Base-by-base conservation (phyloP, 2,888 invertebrate species). In the Sericinus montela region DNA sequence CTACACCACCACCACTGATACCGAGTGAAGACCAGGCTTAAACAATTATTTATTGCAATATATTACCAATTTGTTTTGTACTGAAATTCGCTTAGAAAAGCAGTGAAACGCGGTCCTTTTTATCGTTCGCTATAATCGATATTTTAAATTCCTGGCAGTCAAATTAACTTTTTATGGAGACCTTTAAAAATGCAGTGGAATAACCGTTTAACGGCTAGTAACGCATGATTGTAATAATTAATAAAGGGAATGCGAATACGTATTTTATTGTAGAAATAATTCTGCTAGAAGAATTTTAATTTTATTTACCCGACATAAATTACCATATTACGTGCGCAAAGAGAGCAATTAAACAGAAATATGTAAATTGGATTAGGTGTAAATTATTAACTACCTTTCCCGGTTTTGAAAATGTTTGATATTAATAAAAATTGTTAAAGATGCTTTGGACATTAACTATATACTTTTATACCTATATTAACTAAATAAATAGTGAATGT, bases 231-330 rank as follows among this genome's bases (percentile, higher is more conserved):
- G 14, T 48, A 23, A 38, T 38, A 49, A 50, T 50, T 50, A 50
- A 42, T 45, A 41, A 19, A 34, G 44, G 39, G 44, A 13, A 19
- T 19, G 32, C 35, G 48, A 42, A 32, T 37, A 34, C 19, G n/a
- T n/a, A n/a, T n/a, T 40, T 13, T 19, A 30, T 45, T 41, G 41
- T 45, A 41, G 45, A 45, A 45, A 50, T 42, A 50, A 45, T 50
- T 50, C 41, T 38, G 30, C 25, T 32, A 6, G 8, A 42, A 25
- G 50, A 50, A 50, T 50, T 50, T 41, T 41, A 45, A 50, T 41
- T 41, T 50, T 37, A 41, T 42, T 32, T 45, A 37, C 37, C 45
- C 41, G 41, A 36, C 13, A 37, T 39, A 30, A 50, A 50, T 45
- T 40, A 50, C 32, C 32, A 25, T 45, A 23, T 37, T 35, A 49